Evolutionary conservation across 2,113 vertebrate genomes (phyloP), one percentile per base, ranked within the genome.

Genomic region (Marmota monax): DNA sequence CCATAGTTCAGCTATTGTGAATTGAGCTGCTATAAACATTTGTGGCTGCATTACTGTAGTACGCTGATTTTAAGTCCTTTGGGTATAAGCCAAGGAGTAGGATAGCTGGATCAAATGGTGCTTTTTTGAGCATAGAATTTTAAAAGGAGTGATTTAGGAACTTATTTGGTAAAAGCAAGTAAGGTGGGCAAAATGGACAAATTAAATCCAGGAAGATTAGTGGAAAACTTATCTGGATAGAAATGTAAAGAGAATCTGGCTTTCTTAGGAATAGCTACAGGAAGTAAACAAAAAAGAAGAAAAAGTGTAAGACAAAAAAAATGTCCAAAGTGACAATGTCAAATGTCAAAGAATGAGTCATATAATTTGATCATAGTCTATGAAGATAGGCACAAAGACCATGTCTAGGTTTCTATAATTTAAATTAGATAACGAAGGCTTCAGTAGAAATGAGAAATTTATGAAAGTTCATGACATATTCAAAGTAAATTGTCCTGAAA

Each of bases 341-440:
- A 84, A 82, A 72, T 80, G 23, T 20, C 70, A 83, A 63, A 48
- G 48, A 42, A 16, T 69, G 3, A 67, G 9, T 88, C 61, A 88
- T 63, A 77, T 88, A 37, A 84, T 76, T 96, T 96, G 67, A 63
- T 45, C 37, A 45, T 27, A 87, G 25, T 67, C 84, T 84, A 65
- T 90, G 20, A 29, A 70, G 11, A 73, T 37, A 83, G 22, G 27
- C n/a, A 87, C 5, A 88, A 32, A 92, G 72, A 37, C 4, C 2
- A 69, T 27, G 65, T 65, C 22, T 61, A 70, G 9, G 8, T 13
- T 72, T 91, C 39, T 85, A 22, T 34, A 77, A 29, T 84, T 67
- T 83, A 70, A 77, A 39, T 56, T 61, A 73, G 11, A 84, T 56
- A 77, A 77, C 32, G 25, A 17, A 48, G 4, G 0, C 11, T 88